Evolutionary conservation across 2,888 invertebrate species (phyloP).

Genomic region (Ochropacha duplaris): DNA sequence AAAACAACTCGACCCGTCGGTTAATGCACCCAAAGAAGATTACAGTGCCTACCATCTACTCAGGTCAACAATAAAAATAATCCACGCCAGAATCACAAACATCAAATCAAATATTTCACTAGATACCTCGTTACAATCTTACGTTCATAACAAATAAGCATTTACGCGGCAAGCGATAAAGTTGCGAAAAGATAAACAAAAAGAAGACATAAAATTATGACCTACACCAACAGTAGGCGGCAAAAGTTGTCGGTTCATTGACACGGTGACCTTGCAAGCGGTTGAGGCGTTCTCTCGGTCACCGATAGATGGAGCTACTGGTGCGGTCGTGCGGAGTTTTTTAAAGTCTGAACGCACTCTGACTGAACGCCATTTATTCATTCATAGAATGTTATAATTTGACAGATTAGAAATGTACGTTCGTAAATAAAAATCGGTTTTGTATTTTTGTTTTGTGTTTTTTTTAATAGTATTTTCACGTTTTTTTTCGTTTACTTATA

Average conservation of each 20-base stretch:
- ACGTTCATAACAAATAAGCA: constrained; percentile 47
- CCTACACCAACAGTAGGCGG: constrained; percentile 82
- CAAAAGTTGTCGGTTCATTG: constrained; percentile 82
- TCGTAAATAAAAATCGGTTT: no score
- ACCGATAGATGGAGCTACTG: constrained; percentile 65
- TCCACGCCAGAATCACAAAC: constrained; percentile 8
- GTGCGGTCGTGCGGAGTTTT: constrained; percentile 14
- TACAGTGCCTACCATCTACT: background rate
- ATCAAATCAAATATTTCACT: constrained; percentile 9
- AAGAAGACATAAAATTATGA: constrained; percentile 83
- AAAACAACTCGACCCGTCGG: constrained; percentile 1
- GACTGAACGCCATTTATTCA: no score
- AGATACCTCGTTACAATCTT: constrained; percentile 23
- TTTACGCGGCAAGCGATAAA: constrained; percentile 75
- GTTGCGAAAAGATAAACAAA: constrained; percentile 82
- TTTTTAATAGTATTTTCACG: no score
- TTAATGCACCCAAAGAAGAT: background rate
- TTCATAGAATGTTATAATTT: no score
- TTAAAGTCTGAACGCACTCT: background rate
- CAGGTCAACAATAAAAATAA: background rate
- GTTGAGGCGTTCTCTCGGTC: constrained; percentile 48
- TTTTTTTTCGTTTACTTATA: no score
- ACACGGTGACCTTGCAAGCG: constrained; percentile 77
- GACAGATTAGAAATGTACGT: no score
- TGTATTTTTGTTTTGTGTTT: no score